phyloP scores from a whole-genome alignment of 2,113 vertebrate species.

The human (Homo sapiens) region DNA sequence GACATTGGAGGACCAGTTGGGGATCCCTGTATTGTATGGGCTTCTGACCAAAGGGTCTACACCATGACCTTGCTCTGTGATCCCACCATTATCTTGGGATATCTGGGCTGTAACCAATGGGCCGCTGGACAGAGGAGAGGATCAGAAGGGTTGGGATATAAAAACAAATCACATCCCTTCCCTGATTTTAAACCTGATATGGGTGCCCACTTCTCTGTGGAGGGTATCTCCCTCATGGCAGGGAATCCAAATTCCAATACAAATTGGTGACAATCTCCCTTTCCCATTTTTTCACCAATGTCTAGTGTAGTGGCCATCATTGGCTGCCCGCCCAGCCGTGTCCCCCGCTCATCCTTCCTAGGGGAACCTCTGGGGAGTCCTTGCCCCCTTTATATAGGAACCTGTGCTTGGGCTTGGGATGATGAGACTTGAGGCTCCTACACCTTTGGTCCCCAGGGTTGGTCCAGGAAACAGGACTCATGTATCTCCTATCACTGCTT shows the following conservation, averaged over 20 bases:
- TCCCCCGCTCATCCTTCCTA: not conserved
- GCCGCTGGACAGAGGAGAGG: not conserved
- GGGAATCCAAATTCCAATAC: not conserved
- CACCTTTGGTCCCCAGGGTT: rapidly evolving
- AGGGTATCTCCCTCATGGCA: not conserved
- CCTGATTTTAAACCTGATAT: not conserved
- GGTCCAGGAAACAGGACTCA: not conserved
- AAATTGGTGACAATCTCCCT: not conserved
- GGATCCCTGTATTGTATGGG: not conserved
- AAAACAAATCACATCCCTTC: not conserved
- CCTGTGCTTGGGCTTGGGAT: not conserved
- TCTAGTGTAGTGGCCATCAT: rapidly evolving
- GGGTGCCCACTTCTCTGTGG: not conserved
- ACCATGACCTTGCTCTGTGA: not conserved
- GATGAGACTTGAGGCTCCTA: not conserved
- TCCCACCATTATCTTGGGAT: not conserved
- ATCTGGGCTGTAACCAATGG: not conserved
- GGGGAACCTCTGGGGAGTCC: not conserved
- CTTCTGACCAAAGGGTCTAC: not conserved
- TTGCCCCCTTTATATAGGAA: not conserved
- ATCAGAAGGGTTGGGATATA: not conserved
- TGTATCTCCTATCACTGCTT: not conserved
- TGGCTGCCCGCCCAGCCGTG: not conserved
- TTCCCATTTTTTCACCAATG: not conserved
- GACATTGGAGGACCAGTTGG: not conserved